Conservation (phyloP, 2,113 vertebrate genomes). For the Ramphastos sulfuratus region DNA sequence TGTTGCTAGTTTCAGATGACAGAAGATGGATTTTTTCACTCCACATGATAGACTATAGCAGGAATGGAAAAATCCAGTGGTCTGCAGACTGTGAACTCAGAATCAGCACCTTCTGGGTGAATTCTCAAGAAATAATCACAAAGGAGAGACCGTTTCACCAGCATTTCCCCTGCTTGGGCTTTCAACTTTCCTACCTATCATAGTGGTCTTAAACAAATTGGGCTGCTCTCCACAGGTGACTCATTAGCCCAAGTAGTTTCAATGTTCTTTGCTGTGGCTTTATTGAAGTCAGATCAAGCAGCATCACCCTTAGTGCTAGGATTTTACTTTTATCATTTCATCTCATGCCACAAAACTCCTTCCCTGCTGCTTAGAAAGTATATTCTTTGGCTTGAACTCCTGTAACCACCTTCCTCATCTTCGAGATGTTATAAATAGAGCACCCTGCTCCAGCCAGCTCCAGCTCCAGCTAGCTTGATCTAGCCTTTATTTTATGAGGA, state of each 20-base stretch:
- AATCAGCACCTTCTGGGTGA: not conserved
- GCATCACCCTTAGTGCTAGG: not conserved
- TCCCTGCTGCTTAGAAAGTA: not conserved
- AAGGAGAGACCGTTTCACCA: not conserved
- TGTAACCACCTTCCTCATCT: not conserved
- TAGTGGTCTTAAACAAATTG: not conserved
- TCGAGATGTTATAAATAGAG: not conserved
- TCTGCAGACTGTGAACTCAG: not conserved
- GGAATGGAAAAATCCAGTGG: not conserved
- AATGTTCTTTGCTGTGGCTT: not conserved
- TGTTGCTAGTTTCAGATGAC: not conserved
- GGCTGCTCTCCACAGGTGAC: not conserved
- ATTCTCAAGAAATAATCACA: not conserved
- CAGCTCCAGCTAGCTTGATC: not conserved
- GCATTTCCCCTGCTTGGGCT: not conserved
- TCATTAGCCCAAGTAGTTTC: not conserved
- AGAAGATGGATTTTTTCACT: not conserved
- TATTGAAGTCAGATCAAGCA: not conserved
- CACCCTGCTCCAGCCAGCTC: not conserved
- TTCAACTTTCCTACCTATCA: not conserved
- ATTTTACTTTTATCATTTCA: not conserved
- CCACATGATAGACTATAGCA: not conserved
- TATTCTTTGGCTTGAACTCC: not conserved
- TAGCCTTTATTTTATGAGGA: not conserved
- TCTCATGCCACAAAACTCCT: not conserved